These are phyloP conservation scores for Limanda limanda DNA, from an alignment of 2,113 vertebrate species.

Conservation along the genomic window DNA sequence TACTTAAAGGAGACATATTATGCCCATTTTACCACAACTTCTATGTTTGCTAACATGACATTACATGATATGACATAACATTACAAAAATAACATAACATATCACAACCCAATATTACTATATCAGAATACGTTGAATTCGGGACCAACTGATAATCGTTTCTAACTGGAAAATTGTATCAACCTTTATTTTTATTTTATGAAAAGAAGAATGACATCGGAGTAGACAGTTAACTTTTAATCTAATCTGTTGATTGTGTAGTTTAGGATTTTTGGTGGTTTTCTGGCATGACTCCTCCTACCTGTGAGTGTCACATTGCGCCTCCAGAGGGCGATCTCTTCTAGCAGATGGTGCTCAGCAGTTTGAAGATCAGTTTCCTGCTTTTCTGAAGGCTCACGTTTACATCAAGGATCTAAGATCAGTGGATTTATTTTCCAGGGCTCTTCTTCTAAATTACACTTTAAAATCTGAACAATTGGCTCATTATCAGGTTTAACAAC, in stretches of 20 bases:
- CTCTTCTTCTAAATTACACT: no score
- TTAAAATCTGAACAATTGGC: neutral
- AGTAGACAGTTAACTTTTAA: neutral
- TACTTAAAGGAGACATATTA: no score
- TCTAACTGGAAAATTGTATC: no score
- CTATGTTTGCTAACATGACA: no score
- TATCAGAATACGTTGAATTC: no score
- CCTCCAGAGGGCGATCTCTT: conserved; percentile 63
- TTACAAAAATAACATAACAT: no score
- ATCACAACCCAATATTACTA: no score
- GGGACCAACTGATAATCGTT: no score
- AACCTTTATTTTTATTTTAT: no score
- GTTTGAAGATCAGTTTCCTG: neutral
- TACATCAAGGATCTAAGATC: neutral
- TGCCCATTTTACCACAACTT: no score
- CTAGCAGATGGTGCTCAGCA: neutral
- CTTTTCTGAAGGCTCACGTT: neutral
- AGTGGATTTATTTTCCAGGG: neutral
- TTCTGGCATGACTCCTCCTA: neutral
- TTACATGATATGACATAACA: no score
- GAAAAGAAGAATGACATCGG: no score
- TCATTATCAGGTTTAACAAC: conserved; percentile 2
- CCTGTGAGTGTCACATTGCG: neutral
- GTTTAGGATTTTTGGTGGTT: neutral
- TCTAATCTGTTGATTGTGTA: neutral